Evolutionary conservation across 2,888 invertebrate species (phyloP).

Genomic region (Drosophila mayaguana): DNA sequence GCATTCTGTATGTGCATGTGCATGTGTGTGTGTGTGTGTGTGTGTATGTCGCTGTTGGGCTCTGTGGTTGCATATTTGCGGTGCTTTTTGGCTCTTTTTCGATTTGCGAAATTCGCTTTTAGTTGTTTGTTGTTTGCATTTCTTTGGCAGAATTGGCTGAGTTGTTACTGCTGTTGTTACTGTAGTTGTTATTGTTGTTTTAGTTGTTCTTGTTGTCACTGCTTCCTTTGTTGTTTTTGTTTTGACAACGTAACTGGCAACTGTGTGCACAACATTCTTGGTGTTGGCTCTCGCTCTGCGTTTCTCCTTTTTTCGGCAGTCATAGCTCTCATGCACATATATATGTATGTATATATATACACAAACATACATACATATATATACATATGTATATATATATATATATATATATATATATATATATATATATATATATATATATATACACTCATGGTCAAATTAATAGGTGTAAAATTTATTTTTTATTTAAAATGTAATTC

Average conservation of each 20-base stretch:
- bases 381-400: background rate
- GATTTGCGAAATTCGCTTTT: conserved; percentile 73
- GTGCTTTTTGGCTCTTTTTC: conserved; percentile 60
- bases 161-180: conserved; percentile 4
- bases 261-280: conserved; percentile 53
- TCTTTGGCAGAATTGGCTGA: conserved; percentile 44
- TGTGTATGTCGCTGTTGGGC: conserved; percentile 41
- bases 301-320: conserved; percentile 28
- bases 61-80: conserved; percentile 69
- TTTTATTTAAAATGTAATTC: too few species aligned
- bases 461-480: too few species aligned
- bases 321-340: conserved; percentile 6
- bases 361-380: background rate
- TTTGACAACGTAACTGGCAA: conserved; percentile 43
- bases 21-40: background rate
- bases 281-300: conserved; percentile 8
- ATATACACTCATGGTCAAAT: too few species aligned
- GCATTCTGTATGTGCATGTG: background rate
- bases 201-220: conserved; percentile 29
- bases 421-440: too few species aligned
- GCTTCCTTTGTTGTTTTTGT: conserved; percentile 25
- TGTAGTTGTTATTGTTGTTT: conserved; percentile 24
- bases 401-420: background rate
- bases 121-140: conserved; percentile 60
- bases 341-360: background rate